These are phyloP conservation scores for Endotricha flammealis DNA, from an alignment of 2,888 invertebrate species.

Conservation along the genomic window DNA sequence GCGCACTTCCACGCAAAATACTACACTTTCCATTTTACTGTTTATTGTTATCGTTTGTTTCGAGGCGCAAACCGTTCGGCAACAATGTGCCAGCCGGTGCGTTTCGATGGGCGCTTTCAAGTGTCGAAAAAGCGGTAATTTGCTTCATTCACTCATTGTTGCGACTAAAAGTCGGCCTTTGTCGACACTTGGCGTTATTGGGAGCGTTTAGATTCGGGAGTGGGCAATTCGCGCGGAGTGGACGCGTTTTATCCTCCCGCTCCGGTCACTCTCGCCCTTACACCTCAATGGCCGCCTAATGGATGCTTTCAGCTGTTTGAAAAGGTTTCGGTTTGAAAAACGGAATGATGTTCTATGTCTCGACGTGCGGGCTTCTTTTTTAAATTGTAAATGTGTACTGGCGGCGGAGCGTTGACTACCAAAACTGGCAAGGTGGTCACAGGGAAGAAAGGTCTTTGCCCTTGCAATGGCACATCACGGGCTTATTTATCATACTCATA, in stretches of 20 bases:
- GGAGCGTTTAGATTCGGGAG: conserved; percentile 72
- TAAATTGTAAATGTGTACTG: too few relatives aligned
- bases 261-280: conserved; percentile 36
- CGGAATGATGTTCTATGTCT: too few relatives aligned
- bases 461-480: too few relatives aligned
- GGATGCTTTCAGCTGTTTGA: conserved; percentile 42
- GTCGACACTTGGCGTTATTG: conserved; percentile 73
- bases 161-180: conserved; percentile 72
- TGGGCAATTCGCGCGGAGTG: conserved; percentile 68
- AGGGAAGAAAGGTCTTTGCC: too few relatives aligned
- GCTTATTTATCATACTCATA: too few relatives aligned
- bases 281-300: conserved; percentile 51
- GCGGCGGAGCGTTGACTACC: too few relatives aligned
- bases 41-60: conserved; percentile 77
- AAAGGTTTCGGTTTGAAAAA: conserved; percentile 33
- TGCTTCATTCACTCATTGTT: conserved; percentile 73
- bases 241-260: conserved; percentile 48
- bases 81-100: conserved; percentile 64
- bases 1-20: conserved; percentile 64
- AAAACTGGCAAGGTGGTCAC: too few relatives aligned
- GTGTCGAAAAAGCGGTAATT: conserved; percentile 73
- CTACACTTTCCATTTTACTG: conserved; percentile 74
- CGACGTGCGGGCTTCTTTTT: too few relatives aligned
- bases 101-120: conserved; percentile 69
- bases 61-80: conserved; percentile 68